These are phyloP conservation scores for Aselliscus stoliczkanus DNA, from an alignment of 2,797 vertebrate genomes.

Conservation along the genomic window DNA sequence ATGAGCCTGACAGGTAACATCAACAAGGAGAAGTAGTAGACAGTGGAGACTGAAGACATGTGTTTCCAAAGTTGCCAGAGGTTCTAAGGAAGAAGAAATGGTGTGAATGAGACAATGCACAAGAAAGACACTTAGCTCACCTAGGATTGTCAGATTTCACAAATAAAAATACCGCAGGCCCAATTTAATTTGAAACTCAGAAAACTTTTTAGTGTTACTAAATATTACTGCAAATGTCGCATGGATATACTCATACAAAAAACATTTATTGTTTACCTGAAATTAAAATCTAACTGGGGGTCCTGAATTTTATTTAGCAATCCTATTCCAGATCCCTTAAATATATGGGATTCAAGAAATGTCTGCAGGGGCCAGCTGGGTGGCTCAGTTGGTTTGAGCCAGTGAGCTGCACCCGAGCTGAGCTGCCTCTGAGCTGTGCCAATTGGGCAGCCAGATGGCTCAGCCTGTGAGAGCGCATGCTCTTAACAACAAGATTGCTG, in stretches of 20 bases:
- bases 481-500: too few relatives aligned
- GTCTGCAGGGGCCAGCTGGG: too few relatives aligned
- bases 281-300: background rate
- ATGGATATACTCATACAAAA: background rate
- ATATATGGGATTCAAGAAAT: background rate
- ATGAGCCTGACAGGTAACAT: background rate
- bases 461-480: too few relatives aligned
- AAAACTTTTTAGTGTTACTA: background rate
- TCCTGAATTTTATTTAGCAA: background rate
- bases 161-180: background rate
- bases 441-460: too few relatives aligned
- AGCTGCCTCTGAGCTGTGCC: too few relatives aligned
- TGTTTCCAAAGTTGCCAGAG: background rate
- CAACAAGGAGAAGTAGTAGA: background rate
- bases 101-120: background rate
- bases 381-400: too few relatives aligned
- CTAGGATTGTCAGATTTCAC: background rate
- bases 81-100: background rate
- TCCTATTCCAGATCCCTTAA: background rate
- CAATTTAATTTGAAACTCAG: background rate
- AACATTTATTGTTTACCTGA: background rate
- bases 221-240: background rate
- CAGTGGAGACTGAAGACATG: background rate
- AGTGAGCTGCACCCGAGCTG: too few relatives aligned
- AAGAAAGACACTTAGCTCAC: background rate